phyloP scores from a whole-genome alignment of 2,888 invertebrate species.

The Andrena chrysosceles region DNA sequence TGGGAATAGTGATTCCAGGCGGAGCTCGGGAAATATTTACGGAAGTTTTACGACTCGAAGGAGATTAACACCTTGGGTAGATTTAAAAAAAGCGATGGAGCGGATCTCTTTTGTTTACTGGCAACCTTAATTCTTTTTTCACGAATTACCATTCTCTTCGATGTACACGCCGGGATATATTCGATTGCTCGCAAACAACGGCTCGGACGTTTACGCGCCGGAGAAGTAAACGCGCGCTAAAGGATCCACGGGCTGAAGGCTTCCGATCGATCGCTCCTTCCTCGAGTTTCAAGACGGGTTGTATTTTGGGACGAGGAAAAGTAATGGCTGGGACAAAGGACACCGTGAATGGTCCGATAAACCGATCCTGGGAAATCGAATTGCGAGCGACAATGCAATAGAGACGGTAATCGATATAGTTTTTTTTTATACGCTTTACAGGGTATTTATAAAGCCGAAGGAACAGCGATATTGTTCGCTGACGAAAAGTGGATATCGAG shows the following conservation, averaged over 20 bases:
- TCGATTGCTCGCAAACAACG: constrained; percentile 22
- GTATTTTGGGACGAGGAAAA: not conserved
- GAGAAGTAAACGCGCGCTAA: constrained; percentile 30
- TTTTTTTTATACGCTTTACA: constrained; percentile 12
- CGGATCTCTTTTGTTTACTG: not conserved
- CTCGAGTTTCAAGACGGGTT: not conserved
- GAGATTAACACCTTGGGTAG: constrained; percentile 26
- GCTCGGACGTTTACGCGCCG: constrained; percentile 39
- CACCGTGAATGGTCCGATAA: not conserved
- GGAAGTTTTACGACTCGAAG: constrained; percentile 26
- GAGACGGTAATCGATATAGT: constrained; percentile 11
- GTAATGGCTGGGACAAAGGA: not conserved
- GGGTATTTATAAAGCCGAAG: constrained; percentile 24
- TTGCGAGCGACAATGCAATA: constrained; percentile 1
- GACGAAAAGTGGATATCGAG: not conserved
- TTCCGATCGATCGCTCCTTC: constrained; percentile 5
- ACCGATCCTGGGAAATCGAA: not conserved
- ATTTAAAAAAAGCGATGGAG: constrained; percentile 35
- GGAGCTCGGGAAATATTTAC: constrained; percentile 31
- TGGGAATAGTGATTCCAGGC: constrained; percentile 10
- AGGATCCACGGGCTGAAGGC: constrained; percentile 33
- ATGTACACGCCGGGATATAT: not conserved
- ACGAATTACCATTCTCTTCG: constrained; percentile 30
- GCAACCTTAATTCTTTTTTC: constrained; percentile 16
- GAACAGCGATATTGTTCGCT: constrained; percentile 8